These are phyloP conservation scores for Colinus virginianus DNA, from an alignment of 2,113 vertebrate species.

Conservation along the genomic window DNA sequence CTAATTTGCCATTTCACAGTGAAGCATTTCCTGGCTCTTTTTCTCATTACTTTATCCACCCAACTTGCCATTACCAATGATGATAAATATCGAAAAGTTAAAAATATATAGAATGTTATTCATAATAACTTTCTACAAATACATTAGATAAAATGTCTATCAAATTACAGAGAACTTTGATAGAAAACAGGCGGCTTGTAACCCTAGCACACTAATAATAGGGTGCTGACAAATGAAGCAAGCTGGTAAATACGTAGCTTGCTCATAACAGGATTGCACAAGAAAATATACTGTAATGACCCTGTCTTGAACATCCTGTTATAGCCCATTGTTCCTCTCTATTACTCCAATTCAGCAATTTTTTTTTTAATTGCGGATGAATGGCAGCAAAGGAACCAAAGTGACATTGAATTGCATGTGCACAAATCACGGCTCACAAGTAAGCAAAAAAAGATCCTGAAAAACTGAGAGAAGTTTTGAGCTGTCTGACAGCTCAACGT, in stretches of 20 bases:
- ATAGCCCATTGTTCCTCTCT: constrained; percentile 51
- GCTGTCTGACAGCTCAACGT: background rate
- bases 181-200: background rate
- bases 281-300: constrained; percentile 67
- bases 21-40: background rate
- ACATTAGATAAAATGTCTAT: background rate
- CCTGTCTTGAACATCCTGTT: constrained; percentile 59
- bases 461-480: background rate
- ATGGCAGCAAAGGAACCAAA: background rate
- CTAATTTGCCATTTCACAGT: background rate
- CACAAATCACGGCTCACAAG: background rate
- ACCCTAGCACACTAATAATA: background rate
- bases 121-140: background rate
- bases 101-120: background rate
- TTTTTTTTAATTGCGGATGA: constrained; percentile 46
- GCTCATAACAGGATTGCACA: constrained; percentile 50
- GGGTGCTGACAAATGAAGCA: constrained; percentile 32
- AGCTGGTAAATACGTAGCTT: constrained; percentile 18
- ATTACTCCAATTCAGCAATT: constrained; percentile 49
- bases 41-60: background rate
- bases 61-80: background rate
- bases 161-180: background rate
- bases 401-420: background rate
- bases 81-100: background rate
- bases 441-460: background rate